A percentile compares a stretch with the other conserved stretches of the same genome.
Conservation (phyloP, 2,797 vertebrate species). For the Hipposideros larvatus region DNA sequence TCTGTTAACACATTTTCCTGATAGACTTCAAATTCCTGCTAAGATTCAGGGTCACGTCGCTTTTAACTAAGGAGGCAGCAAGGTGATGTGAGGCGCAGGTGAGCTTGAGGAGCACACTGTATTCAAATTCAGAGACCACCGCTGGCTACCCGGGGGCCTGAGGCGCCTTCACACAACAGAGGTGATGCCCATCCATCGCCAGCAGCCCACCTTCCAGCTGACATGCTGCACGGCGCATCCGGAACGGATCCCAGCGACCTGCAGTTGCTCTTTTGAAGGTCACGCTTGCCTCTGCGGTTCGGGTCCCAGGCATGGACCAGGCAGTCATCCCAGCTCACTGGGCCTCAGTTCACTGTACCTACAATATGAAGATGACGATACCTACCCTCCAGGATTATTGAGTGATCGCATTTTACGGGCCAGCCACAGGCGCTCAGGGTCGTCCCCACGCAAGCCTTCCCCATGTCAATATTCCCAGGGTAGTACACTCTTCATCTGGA, state of each 20-base stretch:
- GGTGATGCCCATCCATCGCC: too few relatives aligned
- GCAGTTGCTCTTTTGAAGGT: background rate
- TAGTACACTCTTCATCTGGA: background rate
- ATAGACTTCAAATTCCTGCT: background rate
- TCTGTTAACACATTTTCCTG: background rate
- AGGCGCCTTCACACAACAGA: fast-evolving
- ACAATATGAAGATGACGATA: background rate
- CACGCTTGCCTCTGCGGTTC: fast-evolving
- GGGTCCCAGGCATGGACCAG: fast-evolving
- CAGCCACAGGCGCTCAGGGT: background rate
- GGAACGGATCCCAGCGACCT: fast-evolving
- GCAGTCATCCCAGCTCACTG: fast-evolving
- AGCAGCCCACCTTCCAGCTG: too few relatives aligned
- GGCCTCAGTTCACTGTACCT: background rate
- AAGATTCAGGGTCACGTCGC: background rate
- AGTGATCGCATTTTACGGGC: too few relatives aligned
- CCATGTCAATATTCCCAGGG: background rate
- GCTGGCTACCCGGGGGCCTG: fast-evolving
- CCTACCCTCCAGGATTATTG: too few relatives aligned
- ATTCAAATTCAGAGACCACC: fast-evolving
- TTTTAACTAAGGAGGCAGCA: background rate
- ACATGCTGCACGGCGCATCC: too few relatives aligned
- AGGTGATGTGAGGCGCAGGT: fast-evolving
- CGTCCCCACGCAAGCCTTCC: fast-evolving
- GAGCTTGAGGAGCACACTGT: too few relatives aligned